Evolutionary conservation across 2,797 vertebrate species (phyloP).

Genomic region (Muscicapa comitata): DNA sequence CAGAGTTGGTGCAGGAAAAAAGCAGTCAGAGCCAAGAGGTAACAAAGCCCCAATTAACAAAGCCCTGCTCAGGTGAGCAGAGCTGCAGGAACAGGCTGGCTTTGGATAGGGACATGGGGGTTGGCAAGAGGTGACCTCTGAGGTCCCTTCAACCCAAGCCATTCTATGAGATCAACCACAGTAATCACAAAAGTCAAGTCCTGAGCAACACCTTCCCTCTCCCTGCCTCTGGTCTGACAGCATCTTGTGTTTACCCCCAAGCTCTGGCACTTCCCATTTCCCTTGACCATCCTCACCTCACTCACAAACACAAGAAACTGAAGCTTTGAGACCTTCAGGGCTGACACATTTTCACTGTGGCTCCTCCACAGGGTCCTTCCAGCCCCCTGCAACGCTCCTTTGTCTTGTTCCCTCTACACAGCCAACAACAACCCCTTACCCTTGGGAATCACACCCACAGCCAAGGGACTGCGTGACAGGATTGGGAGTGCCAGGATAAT

Average conservation of each 20-base stretch:
- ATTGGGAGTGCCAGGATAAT: neutral
- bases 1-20: neutral
- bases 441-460: neutral
- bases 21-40: neutral
- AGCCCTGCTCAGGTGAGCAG: neutral
- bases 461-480: neutral
- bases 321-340: neutral
- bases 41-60: neutral
- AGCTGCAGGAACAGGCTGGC: neutral
- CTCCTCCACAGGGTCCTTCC: neutral
- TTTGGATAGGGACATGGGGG: neutral
- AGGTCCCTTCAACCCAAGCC: neutral
- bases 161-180: neutral
- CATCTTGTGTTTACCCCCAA: neutral
- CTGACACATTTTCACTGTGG: neutral
- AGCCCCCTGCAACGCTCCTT: neutral
- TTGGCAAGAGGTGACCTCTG: neutral
- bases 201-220: neutral
- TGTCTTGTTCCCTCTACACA: neutral
- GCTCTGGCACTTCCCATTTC: neutral
- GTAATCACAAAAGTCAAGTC: neutral
- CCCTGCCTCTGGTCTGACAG: neutral
- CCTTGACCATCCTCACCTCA: neutral
- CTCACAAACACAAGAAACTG: neutral
- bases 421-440: neutral